Evolutionary conservation across 2,797 vertebrate genomes (phyloP), one percentile per base, ranked within the genome.

Genomic region (Sebastes taczanowskii): DNA sequence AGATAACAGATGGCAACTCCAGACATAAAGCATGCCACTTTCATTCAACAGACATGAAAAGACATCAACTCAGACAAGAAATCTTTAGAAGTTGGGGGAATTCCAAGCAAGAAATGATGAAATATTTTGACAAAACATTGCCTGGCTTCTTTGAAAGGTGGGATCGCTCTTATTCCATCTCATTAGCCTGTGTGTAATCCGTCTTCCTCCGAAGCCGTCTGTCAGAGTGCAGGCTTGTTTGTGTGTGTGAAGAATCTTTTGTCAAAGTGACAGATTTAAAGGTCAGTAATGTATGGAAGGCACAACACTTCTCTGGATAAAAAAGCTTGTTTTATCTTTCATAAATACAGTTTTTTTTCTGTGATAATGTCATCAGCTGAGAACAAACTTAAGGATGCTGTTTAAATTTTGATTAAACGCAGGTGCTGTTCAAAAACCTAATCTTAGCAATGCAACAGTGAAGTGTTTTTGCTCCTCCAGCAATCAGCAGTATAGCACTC

Each of bases 111-210:
- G 49, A 84, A 87, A 85, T 84, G 69, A 90, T 88, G 71, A 90
- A 89, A 89, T 84, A 74, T 75, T 88, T 86, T 81, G 69, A 86
- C 86, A 90, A 91, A 90, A 90, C 71, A 74, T 59, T n/a, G 60
- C 49, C 71, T 58, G 55, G 35, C 55, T 29, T 70, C 66, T 87
- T 85, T 87, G 66, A 90, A 88, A 75, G 82, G 86, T 87, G 63
- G 83, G 63, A 88, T 82, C 20, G 63, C 81, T 89, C 81, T 71
- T 85, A 74, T 84, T 80, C 74, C 53, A 53, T 88, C 83, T 92
- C 85, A 91, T 94, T 94, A 93, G 77, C 49, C 29, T 74, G 68
- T 34, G 42, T 87, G 82, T 89, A 84, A 92, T 86, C 72, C 5
- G 3, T 86, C 81, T 89, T 78, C 82, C 71, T 78, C 59, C 65